A percentile compares a stretch with the other conserved stretches of the same genome.
These are phyloP conservation scores for Varanus komodoensis DNA, from an alignment of 2,113 vertebrate species.

Conservation along the genomic window DNA sequence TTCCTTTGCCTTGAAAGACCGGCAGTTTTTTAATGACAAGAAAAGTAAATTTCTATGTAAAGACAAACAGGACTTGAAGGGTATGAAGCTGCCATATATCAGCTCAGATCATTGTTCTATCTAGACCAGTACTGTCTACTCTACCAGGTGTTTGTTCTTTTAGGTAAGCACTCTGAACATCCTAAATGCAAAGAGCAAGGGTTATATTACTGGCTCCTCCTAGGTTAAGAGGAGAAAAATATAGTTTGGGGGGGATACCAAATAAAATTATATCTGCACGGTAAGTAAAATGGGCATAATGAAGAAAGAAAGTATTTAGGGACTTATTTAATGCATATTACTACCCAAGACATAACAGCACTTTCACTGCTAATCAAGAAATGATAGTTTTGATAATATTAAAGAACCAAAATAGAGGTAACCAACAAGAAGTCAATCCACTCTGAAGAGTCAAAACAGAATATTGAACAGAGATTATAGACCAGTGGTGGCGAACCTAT, in stretches of 20 bases:
- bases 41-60: no score
- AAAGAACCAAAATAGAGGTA: slow-evolving; percentile 64
- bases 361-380: slow-evolving; percentile 65
- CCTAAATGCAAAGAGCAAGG: background rate
- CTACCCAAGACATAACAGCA: slow-evolving; percentile 51
- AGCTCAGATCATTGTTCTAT: background rate
- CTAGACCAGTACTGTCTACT: background rate
- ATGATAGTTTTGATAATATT: slow-evolving; percentile 40
- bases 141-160: background rate
- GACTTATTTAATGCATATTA: slow-evolving; percentile 57
- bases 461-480: slow-evolving; percentile 50
- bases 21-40: no score
- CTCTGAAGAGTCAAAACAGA: slow-evolving; percentile 44
- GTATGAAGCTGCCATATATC: background rate
- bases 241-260: background rate
- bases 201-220: background rate
- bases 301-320: slow-evolving; percentile 26
- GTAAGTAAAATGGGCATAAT: background rate
- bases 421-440: slow-evolving; percentile 67
- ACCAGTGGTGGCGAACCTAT: slow-evolving; percentile 2
- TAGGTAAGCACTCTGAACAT: background rate
- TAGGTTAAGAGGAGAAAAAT: background rate
- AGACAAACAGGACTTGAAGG: background rate
- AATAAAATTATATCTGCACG: background rate
- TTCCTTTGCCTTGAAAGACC: no score